phyloP scores from a whole-genome alignment of 1,140 invertebrate species.

The Heterodera carotae region DNA sequence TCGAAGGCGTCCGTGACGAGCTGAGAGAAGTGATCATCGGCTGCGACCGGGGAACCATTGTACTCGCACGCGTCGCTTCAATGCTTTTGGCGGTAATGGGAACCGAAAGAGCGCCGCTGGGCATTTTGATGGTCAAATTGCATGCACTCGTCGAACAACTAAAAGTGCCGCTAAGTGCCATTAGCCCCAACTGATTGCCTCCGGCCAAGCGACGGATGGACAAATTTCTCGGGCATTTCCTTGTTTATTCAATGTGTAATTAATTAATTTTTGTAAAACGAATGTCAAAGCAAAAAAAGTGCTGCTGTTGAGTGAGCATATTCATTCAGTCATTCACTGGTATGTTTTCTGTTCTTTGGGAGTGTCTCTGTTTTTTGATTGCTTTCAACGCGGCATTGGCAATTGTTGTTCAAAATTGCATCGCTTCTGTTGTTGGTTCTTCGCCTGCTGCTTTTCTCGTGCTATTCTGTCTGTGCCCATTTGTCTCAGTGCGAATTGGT shows the following conservation, averaged over 20 bases:
- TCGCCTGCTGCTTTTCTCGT: no score
- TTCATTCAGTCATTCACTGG: slow-evolving; percentile 6
- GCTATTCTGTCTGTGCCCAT: not conserved
- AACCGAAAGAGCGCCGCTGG: slow-evolving; percentile 30
- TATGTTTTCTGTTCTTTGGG: slow-evolving; percentile 13
- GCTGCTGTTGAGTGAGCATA: no score
- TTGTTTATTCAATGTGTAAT: no score
- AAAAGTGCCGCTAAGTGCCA: slow-evolving; percentile 34
- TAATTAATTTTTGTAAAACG: no score
- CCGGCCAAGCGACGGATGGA: no score
- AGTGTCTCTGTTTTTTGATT: not conserved
- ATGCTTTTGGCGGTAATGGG: slow-evolving; percentile 41
- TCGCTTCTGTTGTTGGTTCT: no score
- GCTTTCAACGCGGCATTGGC: not conserved
- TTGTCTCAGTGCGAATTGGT: not conserved
- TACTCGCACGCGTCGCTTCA: slow-evolving; percentile 36
- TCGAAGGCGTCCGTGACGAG: slow-evolving; percentile 39
- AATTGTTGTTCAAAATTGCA: no score
- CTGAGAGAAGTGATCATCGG: slow-evolving; percentile 33
- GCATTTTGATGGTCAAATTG: slow-evolving; percentile 32
- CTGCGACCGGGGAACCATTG: slow-evolving; percentile 39
- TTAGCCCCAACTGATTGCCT: not conserved
- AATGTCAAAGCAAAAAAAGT: no score
- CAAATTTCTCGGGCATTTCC: no score
- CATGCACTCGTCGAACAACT: slow-evolving; percentile 38